These are phyloP conservation scores for Dermatophagoides farinae DNA, from an alignment of 1,140 invertebrate genomes.

Conservation along the genomic window DNA sequence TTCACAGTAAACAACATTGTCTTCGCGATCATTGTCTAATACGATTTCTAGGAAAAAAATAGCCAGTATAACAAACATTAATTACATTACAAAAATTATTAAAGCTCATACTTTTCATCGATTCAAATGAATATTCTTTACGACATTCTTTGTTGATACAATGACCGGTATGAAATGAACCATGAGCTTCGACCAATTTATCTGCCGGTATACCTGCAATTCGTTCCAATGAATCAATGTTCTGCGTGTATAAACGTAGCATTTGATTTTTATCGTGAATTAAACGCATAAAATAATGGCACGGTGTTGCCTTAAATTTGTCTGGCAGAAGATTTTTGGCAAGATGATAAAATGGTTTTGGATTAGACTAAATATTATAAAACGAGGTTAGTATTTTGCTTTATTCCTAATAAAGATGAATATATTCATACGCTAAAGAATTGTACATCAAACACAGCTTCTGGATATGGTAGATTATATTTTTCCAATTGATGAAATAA, in stretches of 20 bases:
- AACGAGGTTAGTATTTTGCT: neutral
- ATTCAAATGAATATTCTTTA: constrained; percentile 49
- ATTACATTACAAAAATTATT: constrained; percentile 3
- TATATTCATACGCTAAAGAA: constrained; percentile 24
- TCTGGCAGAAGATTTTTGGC: constrained; percentile 69
- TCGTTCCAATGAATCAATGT: constrained; percentile 79
- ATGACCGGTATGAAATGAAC: constrained; percentile 69
- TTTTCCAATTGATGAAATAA: constrained; percentile 78
- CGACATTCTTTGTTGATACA: constrained; percentile 46
- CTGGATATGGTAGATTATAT: constrained; percentile 76
- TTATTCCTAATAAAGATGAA: neutral
- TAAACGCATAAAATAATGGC: constrained; percentile 60
- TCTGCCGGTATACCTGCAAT: constrained; percentile 61
- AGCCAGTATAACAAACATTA: neutral
- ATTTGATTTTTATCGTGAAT: constrained; percentile 56
- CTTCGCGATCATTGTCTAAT: constrained; percentile 37
- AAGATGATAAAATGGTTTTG: constrained; percentile 61
- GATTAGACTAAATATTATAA: constrained; percentile 41
- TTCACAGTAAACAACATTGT: constrained; percentile 45
- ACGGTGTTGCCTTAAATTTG: constrained; percentile 47
- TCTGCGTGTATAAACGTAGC: constrained; percentile 68
- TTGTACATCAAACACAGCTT: constrained; percentile 75
- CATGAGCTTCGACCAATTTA: constrained; percentile 79
- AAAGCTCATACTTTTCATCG: constrained; percentile 45
- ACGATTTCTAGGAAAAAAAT: constrained; percentile 12